Evolutionary conservation across 2,113 vertebrate species (phyloP), one percentile per base, ranked within the genome.

Genomic region (Platysteira castanea): DNA sequence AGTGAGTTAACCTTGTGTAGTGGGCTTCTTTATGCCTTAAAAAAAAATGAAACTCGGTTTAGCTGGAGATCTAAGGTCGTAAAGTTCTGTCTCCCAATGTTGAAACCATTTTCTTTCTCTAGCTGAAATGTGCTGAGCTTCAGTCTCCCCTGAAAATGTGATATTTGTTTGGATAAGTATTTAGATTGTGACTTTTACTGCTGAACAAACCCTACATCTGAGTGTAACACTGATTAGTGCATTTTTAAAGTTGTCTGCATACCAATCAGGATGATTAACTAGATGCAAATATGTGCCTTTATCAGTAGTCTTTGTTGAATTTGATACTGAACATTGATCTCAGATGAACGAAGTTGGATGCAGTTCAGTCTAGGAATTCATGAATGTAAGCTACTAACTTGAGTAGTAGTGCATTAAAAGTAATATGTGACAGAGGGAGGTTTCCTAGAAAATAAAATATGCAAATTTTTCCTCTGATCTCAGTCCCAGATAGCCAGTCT

Each of bases 201-300:
- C 73, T 46, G 69, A 86, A 85, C n/a, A 70, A 77, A 78, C 63
- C 65, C 73, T 87, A 19, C 35, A 42, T 92, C 74, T 85, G 56
- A 85, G 46, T 73, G 17, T 81, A 79, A 70, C 50, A n/a, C 75
- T 92, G 91, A 93, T 87, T 74, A 90, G 37, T 80, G 75, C 76
- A 47, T 93, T 93, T 93, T 82, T 87, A 41, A 92, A 93, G 76
- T 56, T 23, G 39, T 61, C 70, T 94, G 74, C 61, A 21, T 83
- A 81, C 84, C 64, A 94, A 78, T 84, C 86, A 82, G 60, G 33
- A n/a, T 96, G 90, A 89, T 93, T 87, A 93, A 88, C 46, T 65
- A 67, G 67, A 90, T 89, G 89, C 81, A 89, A 77, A 80, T 93
- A 93, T 84, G 63, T 89, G 47, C 64, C 74, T 91, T 74, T 93